These are phyloP conservation scores for Octodon degus DNA, from an alignment of 2,113 vertebrate genomes.

Conservation along the genomic window DNA sequence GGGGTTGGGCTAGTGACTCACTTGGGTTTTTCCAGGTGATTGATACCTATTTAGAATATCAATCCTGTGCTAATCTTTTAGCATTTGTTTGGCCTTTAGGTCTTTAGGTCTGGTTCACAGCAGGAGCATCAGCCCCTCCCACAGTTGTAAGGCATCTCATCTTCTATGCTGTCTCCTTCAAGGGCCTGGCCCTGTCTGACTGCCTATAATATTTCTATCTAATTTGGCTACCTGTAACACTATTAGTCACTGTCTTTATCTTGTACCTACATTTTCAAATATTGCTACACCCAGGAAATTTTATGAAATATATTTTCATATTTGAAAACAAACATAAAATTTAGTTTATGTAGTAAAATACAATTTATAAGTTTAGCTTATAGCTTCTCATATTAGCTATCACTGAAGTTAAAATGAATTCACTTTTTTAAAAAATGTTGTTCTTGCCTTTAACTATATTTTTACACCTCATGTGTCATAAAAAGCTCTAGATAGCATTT, in stretches of 20 bases:
- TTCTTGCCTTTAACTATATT: background rate
- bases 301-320: slow-evolving; percentile 9
- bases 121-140: too few relatives aligned
- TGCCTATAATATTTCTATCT: too few relatives aligned
- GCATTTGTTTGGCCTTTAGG: too few relatives aligned
- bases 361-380: slow-evolving; percentile 17
- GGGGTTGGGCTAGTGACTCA: too few relatives aligned
- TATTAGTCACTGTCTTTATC: background rate
- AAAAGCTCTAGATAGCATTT: background rate
- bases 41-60: too few relatives aligned
- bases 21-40: too few relatives aligned
- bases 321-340: slow-evolving; percentile 44
- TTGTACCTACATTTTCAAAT: slow-evolving; percentile 7
- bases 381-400: background rate
- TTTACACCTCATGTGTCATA: background rate
- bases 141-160: too few relatives aligned
- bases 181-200: too few relatives aligned
- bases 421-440: background rate
- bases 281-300: background rate
- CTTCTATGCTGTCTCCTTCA: too few relatives aligned
- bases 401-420: background rate
- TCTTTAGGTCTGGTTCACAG: too few relatives aligned
- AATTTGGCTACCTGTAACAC: too few relatives aligned
- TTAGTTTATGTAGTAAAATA: slow-evolving; percentile 15
- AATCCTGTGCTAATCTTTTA: too few relatives aligned